Evolutionary conservation across 64 coral and sea anemone species (phyloP).

Genomic region (Montipora sp.): DNA sequence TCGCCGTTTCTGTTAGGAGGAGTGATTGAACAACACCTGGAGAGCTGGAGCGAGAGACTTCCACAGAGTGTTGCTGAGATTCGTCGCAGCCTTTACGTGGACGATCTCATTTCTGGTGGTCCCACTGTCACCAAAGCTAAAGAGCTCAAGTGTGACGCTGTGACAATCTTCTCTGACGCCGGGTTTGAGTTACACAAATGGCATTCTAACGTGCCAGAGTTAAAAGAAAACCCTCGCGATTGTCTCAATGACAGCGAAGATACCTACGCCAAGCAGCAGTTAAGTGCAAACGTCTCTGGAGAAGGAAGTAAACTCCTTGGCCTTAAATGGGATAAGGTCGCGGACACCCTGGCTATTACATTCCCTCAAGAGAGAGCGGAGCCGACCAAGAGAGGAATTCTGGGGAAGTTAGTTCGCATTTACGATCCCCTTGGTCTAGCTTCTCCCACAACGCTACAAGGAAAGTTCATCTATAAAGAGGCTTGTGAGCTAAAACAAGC

Average conservation of each 20-base stretch:
- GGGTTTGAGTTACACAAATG: slow-evolving; percentile 51
- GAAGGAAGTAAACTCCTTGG: too few species aligned
- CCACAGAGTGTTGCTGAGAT: slow-evolving; percentile 46
- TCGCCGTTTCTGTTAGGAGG: slow-evolving; percentile 41
- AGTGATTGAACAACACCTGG: slow-evolving; percentile 48
- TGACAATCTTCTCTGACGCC: slow-evolving; percentile 27
- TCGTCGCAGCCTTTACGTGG: slow-evolving; percentile 29
- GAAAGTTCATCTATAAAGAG: background rate
- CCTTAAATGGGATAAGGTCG: too few species aligned
- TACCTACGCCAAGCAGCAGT: too few species aligned
- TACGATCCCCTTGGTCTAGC: slow-evolving; percentile 11
- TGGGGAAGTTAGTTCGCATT: background rate
- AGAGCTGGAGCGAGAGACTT: slow-evolving; percentile 12
- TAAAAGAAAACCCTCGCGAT: background rate
- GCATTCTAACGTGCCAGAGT: slow-evolving; percentile 40
- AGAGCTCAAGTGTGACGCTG: slow-evolving; percentile 20
- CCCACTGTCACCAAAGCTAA: slow-evolving; percentile 41
- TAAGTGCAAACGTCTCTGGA: too few species aligned
- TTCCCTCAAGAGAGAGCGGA: too few species aligned
- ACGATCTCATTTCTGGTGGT: slow-evolving; percentile 30
- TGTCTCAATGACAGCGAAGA: too few species aligned
- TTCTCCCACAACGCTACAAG: background rate
- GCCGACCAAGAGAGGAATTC: too few species aligned
- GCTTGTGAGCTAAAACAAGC: slow-evolving; percentile 21
- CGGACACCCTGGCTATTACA: too few species aligned